A percentile compares a stretch with the other conserved stretches of the same genome.
These are phyloP conservation scores for Zaprionus lachaisei DNA, from an alignment of 1,140 invertebrate genomes.

Conservation along the genomic window DNA sequence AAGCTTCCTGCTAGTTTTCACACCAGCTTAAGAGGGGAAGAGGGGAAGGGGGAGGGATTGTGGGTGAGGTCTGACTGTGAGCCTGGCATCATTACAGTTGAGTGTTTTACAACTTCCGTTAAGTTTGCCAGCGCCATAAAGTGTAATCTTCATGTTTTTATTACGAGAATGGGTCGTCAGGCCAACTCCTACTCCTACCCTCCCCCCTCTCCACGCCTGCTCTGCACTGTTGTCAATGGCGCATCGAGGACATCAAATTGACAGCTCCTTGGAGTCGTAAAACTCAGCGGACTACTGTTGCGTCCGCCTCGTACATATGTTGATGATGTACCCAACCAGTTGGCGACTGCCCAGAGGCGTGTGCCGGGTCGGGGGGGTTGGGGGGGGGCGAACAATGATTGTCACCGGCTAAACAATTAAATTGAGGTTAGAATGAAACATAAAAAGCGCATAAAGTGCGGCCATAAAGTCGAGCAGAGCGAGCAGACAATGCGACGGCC, in stretches of 20 bases:
- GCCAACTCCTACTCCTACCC: background rate
- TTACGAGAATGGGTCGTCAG: slow-evolving; percentile 41
- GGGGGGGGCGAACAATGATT: slow-evolving; percentile 57
- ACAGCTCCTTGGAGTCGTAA: slow-evolving; percentile 80
- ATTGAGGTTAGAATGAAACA: slow-evolving; percentile 84
- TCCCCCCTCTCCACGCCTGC: background rate
- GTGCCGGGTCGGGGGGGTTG: background rate
- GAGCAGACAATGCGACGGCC: slow-evolving; percentile 27
- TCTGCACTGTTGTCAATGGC: slow-evolving; percentile 62
- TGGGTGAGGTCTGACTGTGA: slow-evolving; percentile 35
- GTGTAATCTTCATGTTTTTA: slow-evolving; percentile 83
- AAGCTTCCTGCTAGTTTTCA: slow-evolving; percentile 70
- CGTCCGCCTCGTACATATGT: slow-evolving; percentile 56
- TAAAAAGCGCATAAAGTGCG: slow-evolving; percentile 83
- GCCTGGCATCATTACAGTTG: slow-evolving; percentile 74
- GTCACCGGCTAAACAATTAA: slow-evolving; percentile 85
- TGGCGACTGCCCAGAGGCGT: background rate
- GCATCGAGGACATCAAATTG: slow-evolving; percentile 76
- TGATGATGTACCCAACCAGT: slow-evolving; percentile 29
- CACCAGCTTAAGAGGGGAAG: slow-evolving; percentile 34
- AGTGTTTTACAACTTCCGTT: slow-evolving; percentile 82
- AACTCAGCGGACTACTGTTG: slow-evolving; percentile 57
- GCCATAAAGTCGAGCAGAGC: slow-evolving; percentile 63
- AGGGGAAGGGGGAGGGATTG: background rate
- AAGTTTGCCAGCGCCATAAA: slow-evolving; percentile 70